Evolutionary conservation across 2,888 invertebrate genomes (phyloP).

Genomic region (Pammene aurita): DNA sequence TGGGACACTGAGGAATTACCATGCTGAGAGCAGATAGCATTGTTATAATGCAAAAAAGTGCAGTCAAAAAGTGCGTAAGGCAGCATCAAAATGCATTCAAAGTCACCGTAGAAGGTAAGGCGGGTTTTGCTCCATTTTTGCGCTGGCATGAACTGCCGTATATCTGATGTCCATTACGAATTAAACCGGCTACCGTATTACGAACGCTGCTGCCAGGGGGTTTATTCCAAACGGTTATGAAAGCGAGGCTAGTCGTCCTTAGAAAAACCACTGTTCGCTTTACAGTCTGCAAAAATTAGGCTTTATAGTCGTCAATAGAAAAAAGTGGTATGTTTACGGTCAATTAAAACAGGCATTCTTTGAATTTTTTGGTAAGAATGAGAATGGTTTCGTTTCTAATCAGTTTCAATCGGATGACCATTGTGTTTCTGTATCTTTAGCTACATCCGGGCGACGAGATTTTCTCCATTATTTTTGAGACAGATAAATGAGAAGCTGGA

Average conservation of each 20-base stretch:
- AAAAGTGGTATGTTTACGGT: no score
- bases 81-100: constrained; percentile 40
- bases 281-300: no score
- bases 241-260: neutral
- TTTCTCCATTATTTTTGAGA: no score
- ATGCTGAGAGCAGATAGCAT: constrained; percentile 32
- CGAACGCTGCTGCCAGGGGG: constrained; percentile 35
- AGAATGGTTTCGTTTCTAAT: no score
- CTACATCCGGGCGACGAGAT: no score
- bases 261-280: neutral
- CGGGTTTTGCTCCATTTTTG: constrained; percentile 48
- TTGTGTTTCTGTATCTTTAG: no score
- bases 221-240: neutral
- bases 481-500: no score
- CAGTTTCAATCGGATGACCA: no score
- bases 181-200: constrained; percentile 57
- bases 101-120: constrained; percentile 39
- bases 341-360: no score
- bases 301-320: no score
- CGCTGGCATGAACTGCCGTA: constrained; percentile 47
- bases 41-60: constrained; percentile 35
- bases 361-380: no score
- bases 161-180: constrained; percentile 54
- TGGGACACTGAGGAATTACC: constrained; percentile 11
- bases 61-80: constrained; percentile 36